Evolutionary conservation across 2,888 invertebrate species (phyloP).

Genomic region (Lasioglossum pauxillum): DNA sequence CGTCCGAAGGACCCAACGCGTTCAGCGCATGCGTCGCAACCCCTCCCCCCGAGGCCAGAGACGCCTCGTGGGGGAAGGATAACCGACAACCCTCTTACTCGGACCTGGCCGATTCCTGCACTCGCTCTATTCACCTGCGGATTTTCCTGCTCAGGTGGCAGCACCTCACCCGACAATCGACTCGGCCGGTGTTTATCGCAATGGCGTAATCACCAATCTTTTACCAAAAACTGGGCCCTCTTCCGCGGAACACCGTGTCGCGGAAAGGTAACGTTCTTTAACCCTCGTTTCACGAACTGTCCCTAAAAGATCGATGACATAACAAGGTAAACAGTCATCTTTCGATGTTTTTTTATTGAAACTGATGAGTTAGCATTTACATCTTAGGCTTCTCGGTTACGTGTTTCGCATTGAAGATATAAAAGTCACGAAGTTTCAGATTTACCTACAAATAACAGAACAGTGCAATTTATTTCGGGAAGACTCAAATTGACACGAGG

Average conservation of each 20-base stretch:
- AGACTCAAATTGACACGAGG: no score
- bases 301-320: no score
- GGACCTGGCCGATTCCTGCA: constrained; percentile 47
- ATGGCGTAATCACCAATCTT: constrained; percentile 46
- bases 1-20: constrained; percentile 68
- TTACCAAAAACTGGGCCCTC: background rate
- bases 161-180: constrained; percentile 68
- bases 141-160: constrained; percentile 73
- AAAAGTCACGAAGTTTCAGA: no score
- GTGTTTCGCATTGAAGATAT: no score
- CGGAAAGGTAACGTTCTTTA: background rate
- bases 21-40: constrained; percentile 69
- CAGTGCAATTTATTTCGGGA: no score
- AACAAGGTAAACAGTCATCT: no score
- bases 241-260: background rate
- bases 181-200: constrained; percentile 47
- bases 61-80: constrained; percentile 51
- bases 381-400: no score
- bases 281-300: no score
- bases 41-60: constrained; percentile 29
- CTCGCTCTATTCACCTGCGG: constrained; percentile 62
- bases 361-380: no score
- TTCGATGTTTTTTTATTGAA: no score
- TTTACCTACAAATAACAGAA: no score
- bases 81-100: constrained; percentile 71